Conservation (phyloP, 2,113 vertebrate species). For the Egretta garzetta region DNA sequence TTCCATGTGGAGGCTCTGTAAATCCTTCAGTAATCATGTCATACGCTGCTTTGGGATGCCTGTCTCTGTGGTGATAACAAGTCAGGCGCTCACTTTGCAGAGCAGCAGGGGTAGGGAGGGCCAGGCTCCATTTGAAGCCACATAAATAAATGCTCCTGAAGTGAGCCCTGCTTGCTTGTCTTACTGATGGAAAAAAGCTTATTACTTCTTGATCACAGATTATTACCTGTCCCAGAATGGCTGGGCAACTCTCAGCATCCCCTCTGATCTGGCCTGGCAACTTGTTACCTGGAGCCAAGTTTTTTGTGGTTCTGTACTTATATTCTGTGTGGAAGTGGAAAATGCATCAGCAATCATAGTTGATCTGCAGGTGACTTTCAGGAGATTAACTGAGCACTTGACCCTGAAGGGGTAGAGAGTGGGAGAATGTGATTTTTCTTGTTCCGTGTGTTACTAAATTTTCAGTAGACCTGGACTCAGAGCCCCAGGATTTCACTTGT, state of each 20-base stretch:
- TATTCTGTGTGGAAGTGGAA: not conserved
- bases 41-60: not conserved
- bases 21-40: constrained; percentile 17
- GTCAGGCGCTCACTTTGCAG: not conserved
- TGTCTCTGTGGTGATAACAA: not conserved
- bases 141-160: not conserved
- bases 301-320: not conserved
- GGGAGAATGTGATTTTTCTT: not conserved
- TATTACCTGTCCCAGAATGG: not conserved
- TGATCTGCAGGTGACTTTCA: not conserved
- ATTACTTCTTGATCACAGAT: not conserved
- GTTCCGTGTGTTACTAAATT: not conserved
- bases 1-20: constrained; percentile 1
- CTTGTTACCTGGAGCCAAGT: not conserved
- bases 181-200: not conserved
- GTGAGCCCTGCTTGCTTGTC: not conserved
- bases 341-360: not conserved
- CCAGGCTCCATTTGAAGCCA: not conserved
- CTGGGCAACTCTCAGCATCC: not conserved
- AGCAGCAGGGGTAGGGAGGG: not conserved
- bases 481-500: not conserved
- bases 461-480: not conserved
- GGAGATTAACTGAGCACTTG: not conserved
- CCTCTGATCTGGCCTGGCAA: not conserved
- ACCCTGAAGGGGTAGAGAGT: not conserved